These are phyloP conservation scores for Ramphastos sulfuratus DNA, from an alignment of 2,113 vertebrate genomes.

Conservation along the genomic window DNA sequence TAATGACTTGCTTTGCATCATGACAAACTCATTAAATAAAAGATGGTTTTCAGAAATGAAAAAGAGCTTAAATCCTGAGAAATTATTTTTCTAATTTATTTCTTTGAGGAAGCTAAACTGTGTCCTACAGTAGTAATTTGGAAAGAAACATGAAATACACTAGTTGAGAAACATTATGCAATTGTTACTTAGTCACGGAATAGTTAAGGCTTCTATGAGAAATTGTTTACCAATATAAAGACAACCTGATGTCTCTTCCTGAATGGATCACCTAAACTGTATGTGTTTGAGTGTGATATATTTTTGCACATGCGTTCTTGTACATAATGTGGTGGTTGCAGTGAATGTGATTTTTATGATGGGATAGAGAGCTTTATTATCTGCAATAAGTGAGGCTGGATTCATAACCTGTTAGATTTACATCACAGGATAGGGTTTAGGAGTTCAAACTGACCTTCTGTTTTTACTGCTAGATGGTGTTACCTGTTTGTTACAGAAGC, in stretches of 20 bases:
- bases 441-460: neutral
- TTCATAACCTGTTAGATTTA: neutral
- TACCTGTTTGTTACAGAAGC: neutral
- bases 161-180: neutral
- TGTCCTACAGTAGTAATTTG: neutral
- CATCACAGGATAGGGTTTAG: accelerated
- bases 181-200: neutral
- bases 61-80: neutral
- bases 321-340: neutral
- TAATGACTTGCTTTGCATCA: neutral
- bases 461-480: neutral
- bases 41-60: neutral
- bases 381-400: neutral
- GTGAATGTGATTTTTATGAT: neutral
- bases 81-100: neutral
- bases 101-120: neutral
- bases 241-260: neutral
- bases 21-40: neutral
- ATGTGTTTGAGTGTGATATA: neutral
- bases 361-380: neutral
- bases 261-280: neutral
- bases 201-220: neutral
- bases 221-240: slow-evolving; percentile 10
- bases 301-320: neutral
- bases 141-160: neutral